Conservation (phyloP, 2,113 vertebrate genomes). For the Tonatia bakeri region DNA sequence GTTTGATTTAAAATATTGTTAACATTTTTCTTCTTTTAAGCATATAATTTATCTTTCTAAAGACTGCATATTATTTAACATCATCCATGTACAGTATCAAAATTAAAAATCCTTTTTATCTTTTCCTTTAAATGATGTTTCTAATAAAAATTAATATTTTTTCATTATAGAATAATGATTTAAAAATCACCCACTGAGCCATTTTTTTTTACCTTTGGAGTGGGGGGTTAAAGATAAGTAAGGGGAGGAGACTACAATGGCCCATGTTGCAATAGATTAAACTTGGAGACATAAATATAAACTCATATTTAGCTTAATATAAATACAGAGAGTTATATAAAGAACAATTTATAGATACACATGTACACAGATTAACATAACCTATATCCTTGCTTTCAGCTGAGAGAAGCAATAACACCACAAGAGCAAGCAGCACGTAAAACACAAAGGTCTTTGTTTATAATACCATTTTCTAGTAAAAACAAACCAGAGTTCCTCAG, state of each 20-base stretch:
- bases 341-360: background rate
- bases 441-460: background rate
- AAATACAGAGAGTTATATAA: background rate
- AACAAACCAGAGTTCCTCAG: background rate
- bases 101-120: background rate
- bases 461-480: background rate
- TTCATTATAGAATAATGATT: background rate
- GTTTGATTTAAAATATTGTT: background rate
- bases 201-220: background rate
- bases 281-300: background rate
- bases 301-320: background rate
- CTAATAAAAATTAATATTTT: background rate
- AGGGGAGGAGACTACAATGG: background rate
- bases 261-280: background rate
- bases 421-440: background rate
- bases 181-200: background rate
- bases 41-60: slow-evolving; percentile 2
- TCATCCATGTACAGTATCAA: background rate
- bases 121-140: background rate
- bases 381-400: background rate
- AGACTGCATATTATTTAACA: background rate
- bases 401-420: background rate
- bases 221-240: background rate
- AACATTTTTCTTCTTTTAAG: background rate
- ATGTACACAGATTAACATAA: background rate